phyloP scores from a whole-genome alignment of 1,140 invertebrate species.

The Musca domestica region DNA sequence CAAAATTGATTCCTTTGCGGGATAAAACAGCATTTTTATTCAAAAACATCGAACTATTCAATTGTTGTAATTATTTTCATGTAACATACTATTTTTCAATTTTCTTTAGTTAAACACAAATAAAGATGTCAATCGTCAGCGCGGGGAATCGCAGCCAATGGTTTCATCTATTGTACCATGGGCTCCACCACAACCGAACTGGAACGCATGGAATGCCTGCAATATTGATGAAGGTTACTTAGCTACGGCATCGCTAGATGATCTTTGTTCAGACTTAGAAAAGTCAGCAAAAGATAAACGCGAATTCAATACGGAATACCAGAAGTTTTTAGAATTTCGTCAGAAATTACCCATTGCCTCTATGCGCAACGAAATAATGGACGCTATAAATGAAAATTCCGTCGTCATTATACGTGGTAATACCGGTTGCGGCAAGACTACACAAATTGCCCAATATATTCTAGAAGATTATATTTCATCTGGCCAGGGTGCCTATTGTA shows the following conservation, averaged over 20 bases:
- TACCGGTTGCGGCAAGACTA: conserved; percentile 90
- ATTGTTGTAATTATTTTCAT: too few relatives aligned
- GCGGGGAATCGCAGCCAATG: conserved; percentile 17
- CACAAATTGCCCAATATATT: conserved; percentile 92
- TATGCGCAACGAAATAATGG: conserved; percentile 74
- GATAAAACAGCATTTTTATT: too few relatives aligned
- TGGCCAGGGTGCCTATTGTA: conserved; percentile 77
- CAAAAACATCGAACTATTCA: too few relatives aligned
- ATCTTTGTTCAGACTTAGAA: conserved; percentile 77
- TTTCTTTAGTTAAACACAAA: conserved; percentile 3
- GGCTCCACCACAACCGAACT: conserved; percentile 92
- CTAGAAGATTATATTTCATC: conserved; percentile 90
- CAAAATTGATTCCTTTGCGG: too few relatives aligned
- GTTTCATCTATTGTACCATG: conserved; percentile 74
- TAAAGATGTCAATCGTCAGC: conserved; percentile 25
- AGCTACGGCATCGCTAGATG: conserved; percentile 72
- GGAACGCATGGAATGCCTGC: conserved; percentile 93
- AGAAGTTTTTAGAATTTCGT: conserved; percentile 62
- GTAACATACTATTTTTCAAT: background rate
- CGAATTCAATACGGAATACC: conserved; percentile 35
- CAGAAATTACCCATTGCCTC: conserved; percentile 72
- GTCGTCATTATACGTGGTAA: conserved; percentile 88
- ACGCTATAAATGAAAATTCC: conserved; percentile 79
- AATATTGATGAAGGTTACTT: conserved; percentile 94
- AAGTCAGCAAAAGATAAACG: conserved; percentile 61